phyloP scores from a whole-genome alignment of 2,888 invertebrate genomes.

The Dysmachus trigonus region DNA sequence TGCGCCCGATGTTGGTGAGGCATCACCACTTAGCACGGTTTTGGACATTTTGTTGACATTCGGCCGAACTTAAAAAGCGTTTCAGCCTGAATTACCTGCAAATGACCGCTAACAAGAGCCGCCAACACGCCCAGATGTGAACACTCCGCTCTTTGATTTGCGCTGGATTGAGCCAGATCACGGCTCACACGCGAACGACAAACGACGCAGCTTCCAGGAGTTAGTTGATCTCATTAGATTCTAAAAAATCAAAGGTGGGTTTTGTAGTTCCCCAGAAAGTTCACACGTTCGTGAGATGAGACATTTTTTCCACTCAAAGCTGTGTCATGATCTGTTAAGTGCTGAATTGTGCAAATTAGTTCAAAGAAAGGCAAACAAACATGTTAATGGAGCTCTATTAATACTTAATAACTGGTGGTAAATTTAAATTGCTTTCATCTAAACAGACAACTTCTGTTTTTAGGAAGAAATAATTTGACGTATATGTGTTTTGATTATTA shows the following conservation, averaged over 20 bases:
- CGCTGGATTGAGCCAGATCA: background rate
- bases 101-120: slow-evolving; percentile 1
- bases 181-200: background rate
- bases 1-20: background rate
- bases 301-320: background rate
- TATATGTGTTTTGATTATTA: no score
- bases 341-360: background rate
- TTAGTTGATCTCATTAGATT: slow-evolving; percentile 11
- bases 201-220: background rate
- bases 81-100: slow-evolving; percentile 4
- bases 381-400: background rate
- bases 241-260: background rate
- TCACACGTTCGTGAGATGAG: background rate
- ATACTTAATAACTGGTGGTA: background rate
- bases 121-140: slow-evolving; percentile 11
- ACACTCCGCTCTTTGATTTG: background rate
- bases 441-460: background rate
- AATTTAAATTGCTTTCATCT: background rate
- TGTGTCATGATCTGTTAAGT: background rate
- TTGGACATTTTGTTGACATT: background rate
- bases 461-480: no score
- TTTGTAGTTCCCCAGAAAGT: background rate
- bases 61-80: background rate
- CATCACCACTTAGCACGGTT: slow-evolving; percentile 18
- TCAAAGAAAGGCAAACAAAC: background rate